Evolutionary conservation across 2,113 vertebrate genomes (phyloP), one percentile per base, ranked within the genome.

Genomic region (Salvelinus fontinalis): DNA sequence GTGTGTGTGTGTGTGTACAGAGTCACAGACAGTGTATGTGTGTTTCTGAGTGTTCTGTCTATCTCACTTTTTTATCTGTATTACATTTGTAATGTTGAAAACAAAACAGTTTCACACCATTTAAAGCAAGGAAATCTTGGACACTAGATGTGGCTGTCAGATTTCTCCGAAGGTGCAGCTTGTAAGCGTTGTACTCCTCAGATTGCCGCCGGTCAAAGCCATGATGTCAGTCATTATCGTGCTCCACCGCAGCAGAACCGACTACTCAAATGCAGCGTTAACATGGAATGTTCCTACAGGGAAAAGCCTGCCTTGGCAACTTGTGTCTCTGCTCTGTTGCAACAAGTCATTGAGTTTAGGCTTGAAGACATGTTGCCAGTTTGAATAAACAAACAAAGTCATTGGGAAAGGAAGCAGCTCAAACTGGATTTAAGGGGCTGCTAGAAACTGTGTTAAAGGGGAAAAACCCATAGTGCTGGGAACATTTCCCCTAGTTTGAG

Each of bases 101-200:
- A 54, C 51, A 14, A 54, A 54, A 4, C 51, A 18, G 51, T 54
- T 44, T 44, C 39, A 44, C 39, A 11, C 39, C 39, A 44, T 44
- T 44, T 44, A 44, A 11, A 44, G 9, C 39, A 44, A 44, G 11
- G 8, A 2, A 44, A 44, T 44, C 39, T 12, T 44, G 2, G 39
- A 44, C 9, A 11, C 9, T 12, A 44, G 39, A 44, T 44, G 16
- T 66, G 26, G 8, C 22, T 76, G 67, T 70, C 48, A 14, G 57
- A 26, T 67, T 49, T 2, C 79, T 76, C 67, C 75, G 60, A 65
- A 60, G 74, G 64, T 20, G 8, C 82, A 76, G 59, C 78, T 26
- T 60, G 77, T 84, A 76, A 62, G 70, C 78, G 2, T 34, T 4
- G 18, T 18, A 26, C 80, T 82, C 71, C 66, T 82, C 62, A 51